These are phyloP conservation scores for Chymomyza costata DNA, from an alignment of 1,140 invertebrate species.

Conservation along the genomic window DNA sequence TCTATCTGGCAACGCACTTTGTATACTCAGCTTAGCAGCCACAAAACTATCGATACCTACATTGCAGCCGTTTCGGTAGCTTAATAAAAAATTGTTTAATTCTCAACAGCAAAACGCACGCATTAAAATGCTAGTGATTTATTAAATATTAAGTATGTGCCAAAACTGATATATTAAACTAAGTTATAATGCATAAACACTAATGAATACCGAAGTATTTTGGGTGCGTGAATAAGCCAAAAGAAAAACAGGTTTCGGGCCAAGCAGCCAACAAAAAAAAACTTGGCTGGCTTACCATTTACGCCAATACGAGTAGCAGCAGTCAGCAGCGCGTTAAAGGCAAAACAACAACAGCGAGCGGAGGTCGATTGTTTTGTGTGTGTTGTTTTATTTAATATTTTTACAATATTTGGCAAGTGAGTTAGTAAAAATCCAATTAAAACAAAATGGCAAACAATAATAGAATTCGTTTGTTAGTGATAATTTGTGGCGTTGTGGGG, in stretches of 20 bases:
- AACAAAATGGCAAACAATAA: constrained; percentile 48
- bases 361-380: constrained; percentile 64
- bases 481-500: constrained; percentile 21
- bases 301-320: constrained; percentile 31
- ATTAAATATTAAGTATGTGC: constrained; percentile 45
- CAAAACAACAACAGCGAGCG: constrained; percentile 42
- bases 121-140: constrained; percentile 40
- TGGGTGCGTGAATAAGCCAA: constrained; percentile 46
- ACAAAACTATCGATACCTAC: no score
- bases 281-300: constrained; percentile 70
- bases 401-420: constrained; percentile 54
- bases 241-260: constrained; percentile 68
- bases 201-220: constrained; percentile 18
- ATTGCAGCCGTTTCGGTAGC: no score
- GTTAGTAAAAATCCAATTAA: constrained; percentile 59
- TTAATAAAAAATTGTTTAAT: constrained; percentile 32
- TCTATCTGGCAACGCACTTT: neutral
- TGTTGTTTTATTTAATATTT: constrained; percentile 31
- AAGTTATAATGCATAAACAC: constrained; percentile 11
- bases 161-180: neutral
- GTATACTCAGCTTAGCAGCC: no score
- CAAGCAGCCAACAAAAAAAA: constrained; percentile 54
- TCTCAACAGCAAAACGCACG: constrained; percentile 30
- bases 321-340: constrained; percentile 32
- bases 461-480: no score